Percentiles rank a stretch among this genome's conserved stretches.
Conservation (phyloP, 2,888 invertebrate species). For the Philaethria dido region DNA sequence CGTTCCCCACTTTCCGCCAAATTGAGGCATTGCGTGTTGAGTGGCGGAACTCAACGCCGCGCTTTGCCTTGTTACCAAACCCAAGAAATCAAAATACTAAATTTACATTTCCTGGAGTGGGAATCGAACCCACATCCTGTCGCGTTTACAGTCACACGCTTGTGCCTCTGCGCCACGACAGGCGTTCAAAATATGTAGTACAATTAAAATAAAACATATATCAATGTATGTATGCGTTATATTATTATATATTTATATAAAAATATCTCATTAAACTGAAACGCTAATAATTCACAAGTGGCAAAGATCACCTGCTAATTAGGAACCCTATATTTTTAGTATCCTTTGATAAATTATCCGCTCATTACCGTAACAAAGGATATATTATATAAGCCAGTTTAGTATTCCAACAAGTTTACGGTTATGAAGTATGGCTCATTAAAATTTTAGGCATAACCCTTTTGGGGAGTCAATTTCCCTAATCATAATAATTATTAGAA, state of each 20-base stretch:
- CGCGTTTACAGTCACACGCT: no score
- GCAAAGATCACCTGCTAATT: slow-evolving; percentile 6
- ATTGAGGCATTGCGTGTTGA: no score
- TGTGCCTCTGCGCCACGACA: no score
- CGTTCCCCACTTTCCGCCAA: no score
- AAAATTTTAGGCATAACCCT: slow-evolving; percentile 20
- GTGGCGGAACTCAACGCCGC: no score
- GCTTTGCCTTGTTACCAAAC: no score
- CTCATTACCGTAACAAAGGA: slow-evolving; percentile 32
- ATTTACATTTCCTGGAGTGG: no score
- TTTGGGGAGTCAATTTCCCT: neutral
- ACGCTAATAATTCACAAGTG: slow-evolving; percentile 7
- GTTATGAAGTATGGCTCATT: slow-evolving; percentile 12
- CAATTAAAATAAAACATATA: no score
- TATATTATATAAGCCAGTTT: slow-evolving; percentile 20
- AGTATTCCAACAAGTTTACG: slow-evolving; percentile 6
- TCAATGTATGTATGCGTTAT: no score
- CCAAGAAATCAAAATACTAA: no score
- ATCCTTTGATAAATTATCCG: slow-evolving; percentile 17
- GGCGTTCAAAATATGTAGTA: no score
- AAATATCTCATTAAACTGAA: neutral
- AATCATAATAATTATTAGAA: slow-evolving; percentile 8
- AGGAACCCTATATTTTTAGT: slow-evolving; percentile 4
- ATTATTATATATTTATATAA: neutral
- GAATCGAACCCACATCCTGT: no score